Conservation (phyloP, 2,888 invertebrate genomes). For the Euclidia mi region DNA sequence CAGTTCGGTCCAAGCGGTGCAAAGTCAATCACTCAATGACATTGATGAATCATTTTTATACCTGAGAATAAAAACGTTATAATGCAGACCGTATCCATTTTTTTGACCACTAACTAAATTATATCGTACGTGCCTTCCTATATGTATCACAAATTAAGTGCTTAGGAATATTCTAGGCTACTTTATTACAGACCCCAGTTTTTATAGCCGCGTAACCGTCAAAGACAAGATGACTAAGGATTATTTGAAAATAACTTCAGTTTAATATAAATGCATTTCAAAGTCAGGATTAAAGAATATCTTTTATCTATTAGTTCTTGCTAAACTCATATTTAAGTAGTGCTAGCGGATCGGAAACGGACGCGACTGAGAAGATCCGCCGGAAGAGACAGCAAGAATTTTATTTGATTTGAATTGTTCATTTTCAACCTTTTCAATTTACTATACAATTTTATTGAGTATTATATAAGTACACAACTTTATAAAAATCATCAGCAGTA, state of each 20-base stretch:
- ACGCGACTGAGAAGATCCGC: slow-evolving; percentile 8
- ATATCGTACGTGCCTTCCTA: slow-evolving; percentile 3
- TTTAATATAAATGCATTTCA: slow-evolving; percentile 3
- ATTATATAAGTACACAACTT: neutral
- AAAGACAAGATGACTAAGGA: slow-evolving; percentile 1
- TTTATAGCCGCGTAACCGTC: neutral
- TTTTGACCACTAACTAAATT: slow-evolving; percentile 23
- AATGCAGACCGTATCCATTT: slow-evolving; percentile 29
- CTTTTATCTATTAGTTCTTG: slow-evolving; percentile 4
- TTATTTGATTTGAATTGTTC: slow-evolving; percentile 7
- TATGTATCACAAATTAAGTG: slow-evolving; percentile 12
- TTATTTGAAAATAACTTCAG: neutral
- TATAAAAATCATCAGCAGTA: neutral
- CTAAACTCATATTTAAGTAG: slow-evolving; percentile 12
- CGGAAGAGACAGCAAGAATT: slow-evolving; percentile 6
- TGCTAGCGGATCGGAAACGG: slow-evolving; percentile 9
- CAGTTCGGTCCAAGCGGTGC: slow-evolving; percentile 23
- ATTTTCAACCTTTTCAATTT: slow-evolving; percentile 4
- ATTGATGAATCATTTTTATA: slow-evolving; percentile 46
- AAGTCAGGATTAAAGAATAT: slow-evolving; percentile 1
- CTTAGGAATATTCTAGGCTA: slow-evolving; percentile 9
- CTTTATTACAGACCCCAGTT: neutral
- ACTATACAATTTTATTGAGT: neutral
- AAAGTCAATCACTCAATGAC: slow-evolving; percentile 36
- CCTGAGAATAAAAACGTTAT: slow-evolving; percentile 31